Conservation (phyloP, 2,888 invertebrate genomes). For the Pollenia angustigena region DNA sequence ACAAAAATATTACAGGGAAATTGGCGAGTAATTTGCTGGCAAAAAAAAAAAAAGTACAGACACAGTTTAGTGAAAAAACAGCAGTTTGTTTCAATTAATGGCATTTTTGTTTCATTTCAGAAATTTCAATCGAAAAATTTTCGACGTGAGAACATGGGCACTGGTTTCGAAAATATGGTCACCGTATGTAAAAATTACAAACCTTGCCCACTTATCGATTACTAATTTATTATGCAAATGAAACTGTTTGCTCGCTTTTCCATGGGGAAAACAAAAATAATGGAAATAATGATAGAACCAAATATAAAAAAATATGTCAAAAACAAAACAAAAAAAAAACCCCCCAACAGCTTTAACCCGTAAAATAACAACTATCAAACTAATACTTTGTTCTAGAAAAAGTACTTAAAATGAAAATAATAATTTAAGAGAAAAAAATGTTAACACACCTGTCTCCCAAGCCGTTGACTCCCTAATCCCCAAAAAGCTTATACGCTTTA, state of each 20-base stretch:
- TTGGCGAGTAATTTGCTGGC: no score
- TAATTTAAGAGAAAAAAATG: background rate
- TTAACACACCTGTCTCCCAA: conserved; percentile 4
- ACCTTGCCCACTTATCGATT: conserved; percentile 9
- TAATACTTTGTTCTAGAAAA: no score
- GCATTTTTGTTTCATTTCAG: no score
- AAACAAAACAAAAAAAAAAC: background rate
- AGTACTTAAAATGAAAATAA: background rate
- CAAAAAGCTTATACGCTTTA: background rate
- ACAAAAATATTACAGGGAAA: no score
- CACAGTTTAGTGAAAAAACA: no score
- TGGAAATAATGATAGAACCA: background rate
- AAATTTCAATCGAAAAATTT: no score
- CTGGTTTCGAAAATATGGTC: no score
- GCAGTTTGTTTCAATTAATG: no score
- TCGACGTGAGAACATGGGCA: no score
- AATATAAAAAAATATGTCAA: background rate
- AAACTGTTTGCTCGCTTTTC: background rate
- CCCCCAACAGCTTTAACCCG: background rate
- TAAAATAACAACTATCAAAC: background rate
- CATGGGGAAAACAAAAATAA: conserved; percentile 14
- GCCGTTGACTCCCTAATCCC: background rate
- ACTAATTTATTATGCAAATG: conserved; percentile 38
- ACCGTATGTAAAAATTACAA: background rate
- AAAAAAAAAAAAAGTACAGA: no score